phyloP scores from a whole-genome alignment of 2,797 vertebrate genomes.

The Bufotes viridis region DNA sequence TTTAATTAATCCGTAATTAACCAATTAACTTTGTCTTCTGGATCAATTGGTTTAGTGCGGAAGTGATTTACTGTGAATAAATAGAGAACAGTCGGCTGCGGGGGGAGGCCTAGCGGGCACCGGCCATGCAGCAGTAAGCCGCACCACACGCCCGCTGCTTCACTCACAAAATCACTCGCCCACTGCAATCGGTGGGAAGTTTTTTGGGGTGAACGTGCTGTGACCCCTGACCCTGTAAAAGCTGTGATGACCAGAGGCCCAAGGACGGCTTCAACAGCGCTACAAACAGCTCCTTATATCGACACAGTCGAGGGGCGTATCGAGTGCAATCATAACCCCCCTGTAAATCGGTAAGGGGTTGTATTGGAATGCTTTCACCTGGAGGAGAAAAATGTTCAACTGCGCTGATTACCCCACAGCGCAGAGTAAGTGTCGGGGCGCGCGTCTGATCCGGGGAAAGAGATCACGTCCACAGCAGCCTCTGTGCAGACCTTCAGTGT shows the following conservation, averaged over 20 bases:
- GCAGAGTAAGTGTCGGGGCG: not conserved
- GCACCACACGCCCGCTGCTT: too few species aligned
- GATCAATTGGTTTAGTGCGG: conserved; percentile 1
- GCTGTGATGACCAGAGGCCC: too few species aligned
- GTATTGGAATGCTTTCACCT: not conserved
- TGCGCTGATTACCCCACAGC: not conserved
- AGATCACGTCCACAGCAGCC: not conserved
- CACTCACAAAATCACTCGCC: too few species aligned
- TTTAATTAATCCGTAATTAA: conserved; percentile 31
- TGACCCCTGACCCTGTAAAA: too few species aligned
- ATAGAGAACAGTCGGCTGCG: not conserved
- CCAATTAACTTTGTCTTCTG: conserved; percentile 16
- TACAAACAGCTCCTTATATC: too few species aligned
- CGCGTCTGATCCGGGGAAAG: not conserved
- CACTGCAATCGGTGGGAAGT: too few species aligned
- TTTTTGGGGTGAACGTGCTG: too few species aligned
- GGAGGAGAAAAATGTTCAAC: not conserved
- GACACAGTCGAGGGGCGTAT: not conserved
- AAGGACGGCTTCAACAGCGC: too few species aligned
- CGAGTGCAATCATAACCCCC: not conserved
- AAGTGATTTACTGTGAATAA: not conserved
- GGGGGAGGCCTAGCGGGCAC: too few species aligned
- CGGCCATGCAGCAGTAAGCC: too few species aligned
- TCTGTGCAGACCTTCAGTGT: not conserved
- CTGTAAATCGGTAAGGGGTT: not conserved